Percentiles rank a stretch among this genome's conserved stretches.
Conservation (phyloP, 2,888 invertebrate genomes). For the Polyommatus iphigenia region DNA sequence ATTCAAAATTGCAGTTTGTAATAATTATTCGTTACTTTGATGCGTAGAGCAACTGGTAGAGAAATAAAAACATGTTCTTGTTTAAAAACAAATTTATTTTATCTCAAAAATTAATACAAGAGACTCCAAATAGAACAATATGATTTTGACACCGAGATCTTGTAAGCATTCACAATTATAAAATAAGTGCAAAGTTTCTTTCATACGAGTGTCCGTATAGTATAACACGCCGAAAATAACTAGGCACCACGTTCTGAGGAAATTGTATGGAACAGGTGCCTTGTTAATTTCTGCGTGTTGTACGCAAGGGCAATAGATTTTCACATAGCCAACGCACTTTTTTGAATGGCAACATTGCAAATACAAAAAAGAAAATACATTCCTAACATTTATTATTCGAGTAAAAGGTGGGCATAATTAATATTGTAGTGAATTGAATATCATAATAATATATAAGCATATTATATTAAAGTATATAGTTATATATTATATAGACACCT, state of each 20-base stretch:
- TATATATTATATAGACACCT: not conserved
- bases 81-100: slow-evolving; percentile 13
- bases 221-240: not conserved
- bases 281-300: not conserved
- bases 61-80: not conserved
- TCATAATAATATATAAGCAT: not conserved
- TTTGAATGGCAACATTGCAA: not conserved
- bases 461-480: not conserved
- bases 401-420: not conserved
- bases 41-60: not conserved
- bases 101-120: slow-evolving; percentile 9
- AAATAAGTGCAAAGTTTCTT: slow-evolving; percentile 10
- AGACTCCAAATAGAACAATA: slow-evolving; percentile 3
- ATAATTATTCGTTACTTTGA: not conserved
- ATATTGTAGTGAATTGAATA: not conserved
- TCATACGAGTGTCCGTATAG: not conserved
- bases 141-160: slow-evolving; percentile 19
- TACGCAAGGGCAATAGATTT: not conserved
- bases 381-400: not conserved
- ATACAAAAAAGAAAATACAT: not conserved
- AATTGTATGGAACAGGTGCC: not conserved
- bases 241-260: not conserved
- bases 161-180: slow-evolving; percentile 10
- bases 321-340: not conserved
- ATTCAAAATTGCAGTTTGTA: too few relatives aligned